Percentiles rank a stretch among this genome's conserved stretches.
Evolutionary conservation across 2,797 vertebrate genomes (phyloP).

Genomic region (Pseudomugil gertrudae): DNA sequence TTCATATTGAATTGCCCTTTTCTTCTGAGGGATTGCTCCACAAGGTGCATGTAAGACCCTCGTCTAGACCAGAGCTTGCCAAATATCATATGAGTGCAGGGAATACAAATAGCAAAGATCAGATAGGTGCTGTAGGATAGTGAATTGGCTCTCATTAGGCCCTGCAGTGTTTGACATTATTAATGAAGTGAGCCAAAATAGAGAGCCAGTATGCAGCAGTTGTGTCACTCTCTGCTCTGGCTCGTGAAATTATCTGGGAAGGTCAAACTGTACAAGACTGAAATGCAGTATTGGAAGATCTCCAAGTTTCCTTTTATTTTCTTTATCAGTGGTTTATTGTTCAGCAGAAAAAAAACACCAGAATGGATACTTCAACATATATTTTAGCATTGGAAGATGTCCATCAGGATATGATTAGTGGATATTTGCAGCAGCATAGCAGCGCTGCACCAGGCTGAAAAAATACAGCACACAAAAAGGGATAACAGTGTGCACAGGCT

Average conservation of each 20-base stretch:
- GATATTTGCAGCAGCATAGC: background rate
- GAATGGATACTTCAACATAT: conserved; percentile 9
- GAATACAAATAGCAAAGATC: conserved; percentile 75
- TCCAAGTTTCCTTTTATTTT: conserved; percentile 22
- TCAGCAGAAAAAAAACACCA: conserved; percentile 24
- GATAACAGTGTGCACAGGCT: conserved; percentile 10
- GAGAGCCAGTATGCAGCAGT: conserved; percentile 42
- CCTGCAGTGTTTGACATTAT: conserved; percentile 59
- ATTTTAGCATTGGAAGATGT: conserved; percentile 1
- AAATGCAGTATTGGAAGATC: conserved; percentile 44
- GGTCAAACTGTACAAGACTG: conserved; percentile 50
- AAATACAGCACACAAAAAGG: background rate
- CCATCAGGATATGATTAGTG: conserved; percentile 4
- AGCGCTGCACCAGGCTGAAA: background rate
- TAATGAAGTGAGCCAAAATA: conserved; percentile 60
- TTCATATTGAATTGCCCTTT: conserved; percentile 83
- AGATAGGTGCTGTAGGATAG: conserved; percentile 54
- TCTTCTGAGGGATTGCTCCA: conserved; percentile 69
- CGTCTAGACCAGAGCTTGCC: conserved; percentile 71
- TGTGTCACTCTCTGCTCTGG: conserved; percentile 45
- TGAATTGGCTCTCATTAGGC: conserved; percentile 54
- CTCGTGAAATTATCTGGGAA: conserved; percentile 48
- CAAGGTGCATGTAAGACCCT: conserved; percentile 59
- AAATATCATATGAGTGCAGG: conserved; percentile 74
- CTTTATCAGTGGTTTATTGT: conserved; percentile 12